A percentile compares a stretch with the other conserved stretches of the same genome.
Conservation (phyloP, 2,888 invertebrate species). For the Thecophora atra region DNA sequence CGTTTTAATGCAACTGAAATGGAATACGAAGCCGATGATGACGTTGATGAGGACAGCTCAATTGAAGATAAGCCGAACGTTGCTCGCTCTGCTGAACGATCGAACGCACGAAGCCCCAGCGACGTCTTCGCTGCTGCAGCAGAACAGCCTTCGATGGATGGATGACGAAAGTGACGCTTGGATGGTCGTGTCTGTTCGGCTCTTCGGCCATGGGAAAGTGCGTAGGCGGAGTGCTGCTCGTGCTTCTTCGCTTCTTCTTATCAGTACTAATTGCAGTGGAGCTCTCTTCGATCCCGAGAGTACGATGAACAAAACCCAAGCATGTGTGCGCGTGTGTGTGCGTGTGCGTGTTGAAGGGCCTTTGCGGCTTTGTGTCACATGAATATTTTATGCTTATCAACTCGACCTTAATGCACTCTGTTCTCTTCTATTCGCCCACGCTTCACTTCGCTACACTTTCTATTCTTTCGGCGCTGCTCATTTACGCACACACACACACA, state of each 20-base stretch:
- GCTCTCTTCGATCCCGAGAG: not conserved
- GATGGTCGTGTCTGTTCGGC: not conserved
- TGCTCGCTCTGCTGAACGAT: constrained; percentile 4
- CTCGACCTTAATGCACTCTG: constrained; percentile 29
- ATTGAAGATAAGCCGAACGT: constrained; percentile 2
- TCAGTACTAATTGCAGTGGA: constrained; percentile 25
- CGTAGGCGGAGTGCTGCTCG: not conserved
- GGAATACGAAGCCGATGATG: constrained; percentile 14
- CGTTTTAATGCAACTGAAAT: constrained; percentile 20
- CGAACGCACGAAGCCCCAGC: not conserved
- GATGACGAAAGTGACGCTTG: too few species aligned
- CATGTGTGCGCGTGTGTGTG: not conserved
- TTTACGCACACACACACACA: not conserved
- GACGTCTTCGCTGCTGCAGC: not conserved
- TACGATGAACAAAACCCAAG: not conserved
- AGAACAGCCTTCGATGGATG: not conserved
- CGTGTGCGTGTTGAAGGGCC: not conserved
- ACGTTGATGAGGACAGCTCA: constrained; percentile 17
- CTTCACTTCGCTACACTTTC: not conserved
- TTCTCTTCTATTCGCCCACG: not conserved
- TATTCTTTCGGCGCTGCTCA: not conserved
- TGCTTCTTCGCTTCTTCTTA: not conserved
- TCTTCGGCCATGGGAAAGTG: constrained; percentile 26
- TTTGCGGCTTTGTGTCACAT: constrained; percentile 5
- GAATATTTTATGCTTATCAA: constrained; percentile 22